Conservation (phyloP, 2,888 invertebrate species). For the Heterodera filipjevi region DNA sequence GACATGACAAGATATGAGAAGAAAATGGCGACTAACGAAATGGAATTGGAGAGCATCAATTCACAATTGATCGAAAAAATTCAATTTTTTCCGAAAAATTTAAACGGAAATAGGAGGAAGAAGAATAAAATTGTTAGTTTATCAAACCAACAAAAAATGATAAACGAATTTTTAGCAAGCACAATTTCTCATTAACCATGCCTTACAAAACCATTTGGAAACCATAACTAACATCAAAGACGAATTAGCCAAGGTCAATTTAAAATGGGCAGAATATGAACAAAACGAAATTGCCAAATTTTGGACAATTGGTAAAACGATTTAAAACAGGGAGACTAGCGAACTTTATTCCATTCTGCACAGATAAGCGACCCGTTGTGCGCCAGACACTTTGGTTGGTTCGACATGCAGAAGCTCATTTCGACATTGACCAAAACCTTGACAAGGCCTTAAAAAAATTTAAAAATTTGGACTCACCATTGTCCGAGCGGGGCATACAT, state of each 20-base stretch:
- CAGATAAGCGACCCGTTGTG: background rate
- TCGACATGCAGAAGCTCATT: background rate
- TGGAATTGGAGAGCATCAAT: background rate
- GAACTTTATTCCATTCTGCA: background rate
- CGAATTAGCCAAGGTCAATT: background rate
- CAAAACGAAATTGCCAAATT: background rate
- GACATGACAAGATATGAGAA: constrained; percentile 1
- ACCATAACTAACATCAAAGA: background rate
- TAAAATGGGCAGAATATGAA: background rate
- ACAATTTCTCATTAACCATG: background rate
- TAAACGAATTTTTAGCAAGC: no score
- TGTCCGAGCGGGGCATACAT: background rate
- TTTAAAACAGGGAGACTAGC: background rate
- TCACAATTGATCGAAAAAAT: background rate
- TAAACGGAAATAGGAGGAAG: no score
- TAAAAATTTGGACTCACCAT: background rate
- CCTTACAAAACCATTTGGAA: background rate
- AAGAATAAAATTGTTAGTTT: no score
- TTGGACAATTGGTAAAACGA: background rate
- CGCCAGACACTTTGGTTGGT: background rate
- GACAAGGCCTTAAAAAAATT: background rate
- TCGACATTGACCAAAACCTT: background rate
- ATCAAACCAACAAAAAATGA: no score
- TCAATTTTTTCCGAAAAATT: no score
- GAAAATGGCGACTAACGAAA: background rate